Conservation (phyloP, 2,888 invertebrate genomes). For the Mythimna impura region DNA sequence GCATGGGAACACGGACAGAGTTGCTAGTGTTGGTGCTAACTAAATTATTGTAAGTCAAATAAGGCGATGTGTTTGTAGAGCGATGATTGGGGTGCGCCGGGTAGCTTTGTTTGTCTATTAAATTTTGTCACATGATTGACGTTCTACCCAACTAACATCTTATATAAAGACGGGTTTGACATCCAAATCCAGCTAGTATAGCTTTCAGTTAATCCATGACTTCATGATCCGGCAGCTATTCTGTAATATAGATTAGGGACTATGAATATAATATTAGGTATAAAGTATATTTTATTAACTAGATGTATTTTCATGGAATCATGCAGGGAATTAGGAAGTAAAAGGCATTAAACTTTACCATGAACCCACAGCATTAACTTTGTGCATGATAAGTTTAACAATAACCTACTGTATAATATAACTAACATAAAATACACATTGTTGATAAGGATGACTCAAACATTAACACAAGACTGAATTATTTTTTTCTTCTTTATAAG, state of each 20-base stretch:
- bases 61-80: slow-evolving; percentile 81
- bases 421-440: slow-evolving; percentile 58
- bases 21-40: slow-evolving; percentile 79
- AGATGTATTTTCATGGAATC: slow-evolving; percentile 28
- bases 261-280: neutral
- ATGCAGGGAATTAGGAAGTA: slow-evolving; percentile 29
- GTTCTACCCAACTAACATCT: slow-evolving; percentile 63
- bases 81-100: slow-evolving; percentile 78
- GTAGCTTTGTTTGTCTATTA: slow-evolving; percentile 76
- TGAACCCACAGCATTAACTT: slow-evolving; percentile 31
- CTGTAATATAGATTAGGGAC: slow-evolving; percentile 18
- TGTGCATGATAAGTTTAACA: slow-evolving; percentile 51
- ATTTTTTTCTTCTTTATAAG: slow-evolving; percentile 53
- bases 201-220: slow-evolving; percentile 17
- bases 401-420: slow-evolving; percentile 62
- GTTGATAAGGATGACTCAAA: slow-evolving; percentile 64
- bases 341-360: slow-evolving; percentile 51
- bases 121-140: slow-evolving; percentile 77
- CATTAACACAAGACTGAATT: slow-evolving; percentile 55
- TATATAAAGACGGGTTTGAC: slow-evolving; percentile 55
- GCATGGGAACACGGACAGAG: slow-evolving; percentile 86
- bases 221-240: slow-evolving; percentile 10
- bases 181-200: slow-evolving; percentile 41
- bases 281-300: neutral
- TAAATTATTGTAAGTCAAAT: slow-evolving; percentile 87